Evolutionary conservation across 2,797 vertebrate genomes (phyloP), one percentile per base, ranked within the genome.

Genomic region (Harpagifer antarcticus): DNA sequence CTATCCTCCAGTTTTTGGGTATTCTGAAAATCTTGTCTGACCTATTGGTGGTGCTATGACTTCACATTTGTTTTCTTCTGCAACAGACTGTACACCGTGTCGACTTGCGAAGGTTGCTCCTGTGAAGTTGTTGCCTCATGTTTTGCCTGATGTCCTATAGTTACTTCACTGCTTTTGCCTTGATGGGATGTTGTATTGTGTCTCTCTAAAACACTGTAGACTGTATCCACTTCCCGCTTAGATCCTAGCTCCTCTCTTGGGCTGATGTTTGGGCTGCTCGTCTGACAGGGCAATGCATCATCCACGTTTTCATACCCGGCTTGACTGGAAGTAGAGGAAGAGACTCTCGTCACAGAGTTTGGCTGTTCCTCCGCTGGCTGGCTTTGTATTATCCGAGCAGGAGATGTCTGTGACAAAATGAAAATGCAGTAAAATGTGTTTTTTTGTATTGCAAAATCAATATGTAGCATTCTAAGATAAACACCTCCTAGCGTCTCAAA

Each of bases 51-150:
- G 60, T 17, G 76, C 67, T 81, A 27, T 67, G 52, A 0, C 44
- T 52, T 69, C 60, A 61, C 3, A 16, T 17, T 27, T 61, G 16
- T 20, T 2, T 76, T 71, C 12, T 48, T 80, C 27, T 87, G 53
- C 74, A 91, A 12, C n/a, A 77, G 1, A 0, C 82, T 79, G 64
- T 91, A 88, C 55, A 90, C 19, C 0, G 86, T 81, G 20, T 81
- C 64, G 0, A 69, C 8, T 5, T 80, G 31, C 0, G 1, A 3
- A 2, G 0, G 4, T 0, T 0, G 1, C n/a, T 52, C n/a, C 42
- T 17, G n/a, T 20, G 67, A 14, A 27, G n/a, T 8, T 2, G 16
- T 5, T 9, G 53, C n/a, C 2, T 27, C 44, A 19, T 20, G 19
- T 0, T 0, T 11, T 1, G 4, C 17, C 17, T 9, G 16, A 9